These are phyloP conservation scores for Epizoanthus stellaris DNA, from an alignment of 92 coral and sea anemone genomes.

Conservation along the genomic window DNA sequence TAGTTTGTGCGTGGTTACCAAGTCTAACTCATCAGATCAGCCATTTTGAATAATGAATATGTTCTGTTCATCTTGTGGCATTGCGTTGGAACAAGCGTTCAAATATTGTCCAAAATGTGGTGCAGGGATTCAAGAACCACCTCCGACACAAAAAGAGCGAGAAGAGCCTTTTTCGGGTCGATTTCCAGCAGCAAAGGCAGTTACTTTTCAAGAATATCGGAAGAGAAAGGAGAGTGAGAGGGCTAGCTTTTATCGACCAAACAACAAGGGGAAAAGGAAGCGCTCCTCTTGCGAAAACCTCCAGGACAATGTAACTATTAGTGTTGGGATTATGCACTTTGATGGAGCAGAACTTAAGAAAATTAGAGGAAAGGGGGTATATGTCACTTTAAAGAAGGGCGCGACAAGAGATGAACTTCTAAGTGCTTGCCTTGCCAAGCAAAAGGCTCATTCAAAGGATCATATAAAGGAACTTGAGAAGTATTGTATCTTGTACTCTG, in stretches of 20 bases:
- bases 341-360: constrained; percentile 33
- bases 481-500: constrained; percentile 37
- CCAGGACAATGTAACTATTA: constrained; percentile 37
- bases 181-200: constrained; percentile 17
- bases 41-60: background rate
- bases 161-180: constrained; percentile 29
- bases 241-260: constrained; percentile 41
- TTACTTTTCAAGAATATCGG: constrained; percentile 38
- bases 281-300: constrained; percentile 40
- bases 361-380: constrained; percentile 36
- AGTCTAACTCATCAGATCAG: no score
- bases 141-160: constrained; percentile 1
- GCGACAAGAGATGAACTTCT: constrained; percentile 42
- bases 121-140: background rate
- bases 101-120: constrained; percentile 35
- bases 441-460: constrained; percentile 53
- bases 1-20: no score
- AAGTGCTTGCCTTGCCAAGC: constrained; percentile 40
- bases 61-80: constrained; percentile 41
- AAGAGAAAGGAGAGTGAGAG: constrained; percentile 46
- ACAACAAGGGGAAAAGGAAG: constrained; percentile 44
- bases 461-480: constrained; percentile 33
- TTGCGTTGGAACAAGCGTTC: constrained; percentile 1
- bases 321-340: constrained; percentile 45
- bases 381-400: constrained; percentile 44